Evolutionary conservation across 2,113 vertebrate species (phyloP).

Genomic region (Phaethon lepturus): DNA sequence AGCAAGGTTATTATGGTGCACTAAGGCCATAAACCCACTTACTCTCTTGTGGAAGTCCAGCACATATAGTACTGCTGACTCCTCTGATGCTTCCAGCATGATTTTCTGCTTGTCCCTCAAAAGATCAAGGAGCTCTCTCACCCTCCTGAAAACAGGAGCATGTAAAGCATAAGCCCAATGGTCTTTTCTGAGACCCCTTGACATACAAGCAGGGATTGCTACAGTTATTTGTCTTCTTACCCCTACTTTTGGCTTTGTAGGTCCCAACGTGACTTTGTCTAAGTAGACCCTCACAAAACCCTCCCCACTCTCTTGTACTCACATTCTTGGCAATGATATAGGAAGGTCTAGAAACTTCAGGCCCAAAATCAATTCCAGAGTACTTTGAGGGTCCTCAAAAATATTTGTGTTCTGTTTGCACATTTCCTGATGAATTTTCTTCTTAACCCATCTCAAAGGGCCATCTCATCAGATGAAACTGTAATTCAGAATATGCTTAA

Average conservation of each 20-base stretch:
- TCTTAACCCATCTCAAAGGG: neutral
- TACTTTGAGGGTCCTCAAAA: neutral
- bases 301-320: neutral
- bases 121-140: slow-evolving; percentile 11
- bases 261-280: neutral
- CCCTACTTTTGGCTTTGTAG: neutral
- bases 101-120: slow-evolving; percentile 34
- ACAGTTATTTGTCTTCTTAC: neutral
- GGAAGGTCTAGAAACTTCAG: neutral
- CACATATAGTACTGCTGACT: slow-evolving; percentile 17
- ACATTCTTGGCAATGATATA: neutral
- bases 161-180: neutral
- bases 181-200: neutral
- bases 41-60: slow-evolving; percentile 54
- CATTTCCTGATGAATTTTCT: neutral
- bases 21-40: slow-evolving; percentile 67
- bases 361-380: neutral
- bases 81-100: slow-evolving; percentile 4
- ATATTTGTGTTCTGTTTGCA: neutral
- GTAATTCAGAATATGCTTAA: neutral
- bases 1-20: slow-evolving; percentile 58
- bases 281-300: neutral
- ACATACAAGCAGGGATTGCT: neutral
- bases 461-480: neutral
- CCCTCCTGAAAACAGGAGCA: slow-evolving; percentile 1